Evolutionary conservation across 2,113 vertebrate species (phyloP).

Genomic region (Ptilorrhoa leucosticta): DNA sequence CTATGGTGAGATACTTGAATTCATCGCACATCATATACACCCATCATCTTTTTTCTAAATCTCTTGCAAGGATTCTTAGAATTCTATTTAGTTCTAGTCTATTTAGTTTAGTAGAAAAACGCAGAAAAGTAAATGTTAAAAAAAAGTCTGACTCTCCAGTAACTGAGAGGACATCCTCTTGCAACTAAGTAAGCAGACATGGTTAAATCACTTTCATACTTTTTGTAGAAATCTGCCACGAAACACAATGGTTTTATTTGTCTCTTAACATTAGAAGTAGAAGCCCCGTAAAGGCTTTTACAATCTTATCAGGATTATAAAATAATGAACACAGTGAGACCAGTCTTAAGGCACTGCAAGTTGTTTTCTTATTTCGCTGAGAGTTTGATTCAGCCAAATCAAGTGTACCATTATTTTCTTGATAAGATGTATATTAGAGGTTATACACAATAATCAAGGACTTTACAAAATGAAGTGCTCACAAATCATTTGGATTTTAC

Average conservation of each 20-base stretch:
- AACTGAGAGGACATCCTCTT: background rate
- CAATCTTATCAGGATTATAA: background rate
- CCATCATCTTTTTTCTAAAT: background rate
- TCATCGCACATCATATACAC: fast-evolving
- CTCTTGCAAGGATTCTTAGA: background rate
- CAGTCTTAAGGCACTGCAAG: background rate
- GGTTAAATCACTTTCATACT: background rate
- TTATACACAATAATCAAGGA: background rate
- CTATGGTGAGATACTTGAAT: fast-evolving
- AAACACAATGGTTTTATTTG: background rate
- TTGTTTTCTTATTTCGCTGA: background rate
- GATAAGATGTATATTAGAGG: background rate
- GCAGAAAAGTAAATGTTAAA: background rate
- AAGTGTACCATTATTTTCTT: background rate
- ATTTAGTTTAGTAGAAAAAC: background rate
- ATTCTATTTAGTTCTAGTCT: background rate
- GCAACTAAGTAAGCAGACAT: background rate
- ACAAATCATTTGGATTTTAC: background rate
- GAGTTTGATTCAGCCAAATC: background rate
- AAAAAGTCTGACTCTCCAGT: background rate
- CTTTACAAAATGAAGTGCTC: background rate
- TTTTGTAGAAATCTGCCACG: background rate
- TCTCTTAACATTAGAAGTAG: background rate
- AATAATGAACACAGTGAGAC: background rate
- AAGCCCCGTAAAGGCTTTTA: background rate